Evolutionary conservation across 30 jellyfish, hydroid and myxozoan genomes (phyloP).

Genomic region (Cassiopea andromeda): DNA sequence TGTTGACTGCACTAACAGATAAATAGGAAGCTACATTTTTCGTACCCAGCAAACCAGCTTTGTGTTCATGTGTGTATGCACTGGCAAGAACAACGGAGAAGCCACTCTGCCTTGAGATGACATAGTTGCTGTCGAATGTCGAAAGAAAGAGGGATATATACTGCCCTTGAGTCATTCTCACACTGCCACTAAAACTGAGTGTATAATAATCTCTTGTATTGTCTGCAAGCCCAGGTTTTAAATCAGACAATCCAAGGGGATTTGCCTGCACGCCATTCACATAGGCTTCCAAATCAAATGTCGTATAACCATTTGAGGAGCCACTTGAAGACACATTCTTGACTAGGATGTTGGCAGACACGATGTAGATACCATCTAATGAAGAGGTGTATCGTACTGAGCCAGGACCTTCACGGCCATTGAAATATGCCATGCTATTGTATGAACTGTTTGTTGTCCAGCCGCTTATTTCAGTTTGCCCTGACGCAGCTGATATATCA

Average conservation of each 20-base stretch:
- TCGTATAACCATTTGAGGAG: slow-evolving; percentile 24
- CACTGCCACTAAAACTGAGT: slow-evolving; percentile 71
- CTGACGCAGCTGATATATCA: slow-evolving; percentile 16
- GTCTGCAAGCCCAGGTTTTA: slow-evolving; percentile 4
- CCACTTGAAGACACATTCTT: slow-evolving; percentile 50
- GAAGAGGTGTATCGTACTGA: slow-evolving; percentile 43
- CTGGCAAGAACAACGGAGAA: slow-evolving; percentile 70
- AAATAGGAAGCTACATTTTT: slow-evolving; percentile 47
- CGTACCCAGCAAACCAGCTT: slow-evolving; percentile 47
- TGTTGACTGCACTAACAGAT: slow-evolving; percentile 5
- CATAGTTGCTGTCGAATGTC: slow-evolving; percentile 38
- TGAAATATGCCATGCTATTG: slow-evolving; percentile 30
- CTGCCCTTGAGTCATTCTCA: slow-evolving; percentile 66
- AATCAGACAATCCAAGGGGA: slow-evolving; percentile 62
- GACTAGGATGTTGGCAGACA: slow-evolving; percentile 75
- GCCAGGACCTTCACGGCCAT: slow-evolving; percentile 44
- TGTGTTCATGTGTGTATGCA: slow-evolving; percentile 35
- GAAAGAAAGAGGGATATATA: slow-evolving; percentile 33
- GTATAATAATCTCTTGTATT: slow-evolving; percentile 52
- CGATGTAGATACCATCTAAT: slow-evolving; percentile 71
- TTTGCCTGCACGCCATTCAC: slow-evolving; percentile 59
- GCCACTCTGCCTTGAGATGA: slow-evolving; percentile 68
- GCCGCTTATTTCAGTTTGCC: slow-evolving; percentile 27
- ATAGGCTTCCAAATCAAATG: slow-evolving; percentile 45
- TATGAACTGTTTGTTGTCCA: slow-evolving; percentile 49